A percentile compares a stretch with the other conserved stretches of the same genome.
Evolutionary conservation across 2,888 invertebrate species (phyloP).

Genomic region (Spisula subtruncata): DNA sequence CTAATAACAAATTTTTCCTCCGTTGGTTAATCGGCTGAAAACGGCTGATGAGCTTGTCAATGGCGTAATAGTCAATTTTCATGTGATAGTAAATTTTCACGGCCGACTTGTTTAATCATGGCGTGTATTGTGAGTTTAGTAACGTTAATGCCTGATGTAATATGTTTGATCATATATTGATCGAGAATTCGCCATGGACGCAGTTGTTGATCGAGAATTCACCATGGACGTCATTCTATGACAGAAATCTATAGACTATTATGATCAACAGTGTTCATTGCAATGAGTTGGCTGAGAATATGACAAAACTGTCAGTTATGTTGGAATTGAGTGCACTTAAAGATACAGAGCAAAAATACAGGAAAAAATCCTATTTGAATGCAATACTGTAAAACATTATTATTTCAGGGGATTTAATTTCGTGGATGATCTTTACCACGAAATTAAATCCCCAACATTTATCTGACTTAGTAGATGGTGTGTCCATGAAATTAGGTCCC

Average conservation of each 20-base stretch:
- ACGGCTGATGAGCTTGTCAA: not conserved
- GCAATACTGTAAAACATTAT: no score
- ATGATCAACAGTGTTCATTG: not conserved
- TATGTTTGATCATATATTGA: conserved; percentile 4
- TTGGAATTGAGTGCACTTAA: not conserved
- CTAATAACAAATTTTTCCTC: not conserved
- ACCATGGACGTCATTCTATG: not conserved
- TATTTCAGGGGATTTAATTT: no score
- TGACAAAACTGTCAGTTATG: not conserved
- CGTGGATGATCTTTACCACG: no score
- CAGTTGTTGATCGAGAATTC: not conserved
- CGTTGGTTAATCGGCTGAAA: not conserved
- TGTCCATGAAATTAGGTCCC: no score
- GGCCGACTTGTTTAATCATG: not conserved
- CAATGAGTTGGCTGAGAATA: not conserved
- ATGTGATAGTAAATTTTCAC: not conserved
- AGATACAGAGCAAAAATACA: no score
- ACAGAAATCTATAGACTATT: conserved; percentile 16
- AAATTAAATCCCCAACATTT: no score
- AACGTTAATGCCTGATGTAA: not conserved
- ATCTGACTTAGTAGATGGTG: no score
- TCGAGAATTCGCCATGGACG: not conserved
- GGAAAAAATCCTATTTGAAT: no score
- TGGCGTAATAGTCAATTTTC: not conserved
- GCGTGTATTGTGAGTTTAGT: not conserved